Base-by-base conservation (phyloP, 1,140 invertebrate species). In the Chironomus striatipennis region DNA sequence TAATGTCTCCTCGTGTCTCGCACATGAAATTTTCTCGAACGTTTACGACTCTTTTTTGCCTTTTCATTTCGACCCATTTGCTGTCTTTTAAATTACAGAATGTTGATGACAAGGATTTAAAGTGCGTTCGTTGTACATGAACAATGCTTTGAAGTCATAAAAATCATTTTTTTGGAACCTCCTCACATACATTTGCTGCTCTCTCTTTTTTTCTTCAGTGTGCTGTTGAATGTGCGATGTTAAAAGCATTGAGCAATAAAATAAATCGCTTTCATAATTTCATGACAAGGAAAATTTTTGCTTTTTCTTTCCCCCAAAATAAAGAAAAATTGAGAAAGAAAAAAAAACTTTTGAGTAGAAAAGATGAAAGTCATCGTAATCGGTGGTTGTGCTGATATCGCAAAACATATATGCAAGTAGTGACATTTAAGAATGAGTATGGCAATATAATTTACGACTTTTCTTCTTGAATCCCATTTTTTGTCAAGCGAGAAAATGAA, bases 201-300 rank as follows among this genome's bases (percentile, higher is more conserved):
- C 5, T 57, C n/a, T 47, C 43, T 47, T 67, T 67, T 57, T 70
- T 70, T 70, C 20, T n/a, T n/a, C 18, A 34, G 24, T 18, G 65
- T 70, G n/a, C 65, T 15, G 9, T 18, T 18, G 17, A 70, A 18
- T 70, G 9, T 17, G 17, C n/a, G 65, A 70, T 6, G 65, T 70
- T 70, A 70, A 70, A 70, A 70, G 65, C 65, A 70, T 70, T 70
- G 65, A 70, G 65, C 65, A 70, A 70, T 70, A 70, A 70, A 70
- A 70, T 70, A 70, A 70, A 70, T 70, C 17, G 65, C 18, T 70
- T 70, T 70, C 65, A 70, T 70, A 70, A 70, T 70, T 70, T 21
- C 65, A 70, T 70, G 18, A 21, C 65, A 70, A 7, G 10, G 47
- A 57, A n/a, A 57, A n/a, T 57, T 57, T 70, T 10, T 10, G 18